Percentiles rank a stretch among this genome's conserved stretches.
phyloP scores from a whole-genome alignment of 1,140 invertebrate species.

The Drosophila tsacasi region DNA sequence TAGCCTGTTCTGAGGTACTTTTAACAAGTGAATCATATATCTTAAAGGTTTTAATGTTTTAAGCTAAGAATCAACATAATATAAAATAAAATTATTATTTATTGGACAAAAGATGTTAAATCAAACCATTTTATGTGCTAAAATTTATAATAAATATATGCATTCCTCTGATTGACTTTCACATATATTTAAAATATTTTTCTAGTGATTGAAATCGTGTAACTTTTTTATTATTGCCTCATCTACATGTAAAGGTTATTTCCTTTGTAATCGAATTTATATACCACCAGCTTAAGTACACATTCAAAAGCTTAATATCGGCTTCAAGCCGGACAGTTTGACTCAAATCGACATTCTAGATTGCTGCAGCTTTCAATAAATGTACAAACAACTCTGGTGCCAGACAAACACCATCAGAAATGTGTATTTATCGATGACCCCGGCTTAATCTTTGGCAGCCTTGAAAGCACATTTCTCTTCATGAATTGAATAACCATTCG shows the following conservation, averaged over 20 bases:
- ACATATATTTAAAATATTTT: background rate
- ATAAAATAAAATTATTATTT: background rate
- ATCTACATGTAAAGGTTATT: background rate
- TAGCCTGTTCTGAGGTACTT: background rate
- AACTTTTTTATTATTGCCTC: background rate
- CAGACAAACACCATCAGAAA: slow-evolving; percentile 25
- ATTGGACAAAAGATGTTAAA: no score
- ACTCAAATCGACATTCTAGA: background rate
- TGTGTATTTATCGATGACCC: slow-evolving; percentile 18
- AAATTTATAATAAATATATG: no score
- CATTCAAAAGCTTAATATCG: background rate
- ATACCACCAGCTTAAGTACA: background rate
- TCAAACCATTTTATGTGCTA: background rate
- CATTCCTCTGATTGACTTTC: background rate
- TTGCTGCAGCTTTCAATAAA: slow-evolving; percentile 11
- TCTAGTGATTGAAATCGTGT: no score
- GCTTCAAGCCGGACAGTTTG: background rate
- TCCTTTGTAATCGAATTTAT: background rate
- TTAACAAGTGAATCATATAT: background rate
- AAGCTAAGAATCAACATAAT: background rate
- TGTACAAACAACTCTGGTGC: slow-evolving; percentile 14
- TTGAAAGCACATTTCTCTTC: slow-evolving; percentile 12
- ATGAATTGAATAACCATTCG: slow-evolving; percentile 10
- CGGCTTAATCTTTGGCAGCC: slow-evolving; percentile 5
- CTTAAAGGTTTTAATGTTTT: background rate